phyloP scores from a whole-genome alignment of 2,113 vertebrate species.

The Gopherus evgoodei region DNA sequence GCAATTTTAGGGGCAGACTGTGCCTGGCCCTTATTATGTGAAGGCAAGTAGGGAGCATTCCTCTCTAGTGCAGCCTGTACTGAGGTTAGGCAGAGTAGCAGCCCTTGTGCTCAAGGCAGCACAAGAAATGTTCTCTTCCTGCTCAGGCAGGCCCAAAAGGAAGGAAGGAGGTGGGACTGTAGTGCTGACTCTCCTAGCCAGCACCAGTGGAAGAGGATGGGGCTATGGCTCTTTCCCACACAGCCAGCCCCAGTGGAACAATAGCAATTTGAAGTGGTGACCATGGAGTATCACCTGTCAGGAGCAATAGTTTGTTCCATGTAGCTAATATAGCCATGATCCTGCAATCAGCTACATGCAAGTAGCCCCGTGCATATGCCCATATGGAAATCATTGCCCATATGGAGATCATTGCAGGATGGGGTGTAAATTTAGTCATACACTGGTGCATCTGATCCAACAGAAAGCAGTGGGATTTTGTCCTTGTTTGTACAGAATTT shows the following conservation, averaged over 20 bases:
- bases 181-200: background rate
- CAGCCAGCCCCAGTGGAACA: background rate
- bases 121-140: accelerated
- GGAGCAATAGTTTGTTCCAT: background rate
- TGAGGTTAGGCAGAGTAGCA: background rate
- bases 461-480: accelerated
- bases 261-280: background rate
- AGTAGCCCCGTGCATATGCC: background rate
- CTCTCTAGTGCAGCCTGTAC: background rate
- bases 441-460: accelerated
- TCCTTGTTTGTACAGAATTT: background rate
- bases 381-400: background rate
- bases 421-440: background rate
- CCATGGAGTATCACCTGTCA: background rate
- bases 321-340: background rate
- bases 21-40: background rate
- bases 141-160: accelerated
- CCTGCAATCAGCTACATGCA: background rate
- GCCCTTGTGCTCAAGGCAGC: accelerated
- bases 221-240: background rate
- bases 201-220: background rate
- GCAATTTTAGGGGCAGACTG: background rate
- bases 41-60: background rate
- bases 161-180: background rate
- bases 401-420: background rate